A percentile compares a stretch with the other conserved stretches of the same genome.
These are phyloP conservation scores for Ctenopoma kingsleyae DNA, from an alignment of 2,797 vertebrate species.

Conservation along the genomic window DNA sequence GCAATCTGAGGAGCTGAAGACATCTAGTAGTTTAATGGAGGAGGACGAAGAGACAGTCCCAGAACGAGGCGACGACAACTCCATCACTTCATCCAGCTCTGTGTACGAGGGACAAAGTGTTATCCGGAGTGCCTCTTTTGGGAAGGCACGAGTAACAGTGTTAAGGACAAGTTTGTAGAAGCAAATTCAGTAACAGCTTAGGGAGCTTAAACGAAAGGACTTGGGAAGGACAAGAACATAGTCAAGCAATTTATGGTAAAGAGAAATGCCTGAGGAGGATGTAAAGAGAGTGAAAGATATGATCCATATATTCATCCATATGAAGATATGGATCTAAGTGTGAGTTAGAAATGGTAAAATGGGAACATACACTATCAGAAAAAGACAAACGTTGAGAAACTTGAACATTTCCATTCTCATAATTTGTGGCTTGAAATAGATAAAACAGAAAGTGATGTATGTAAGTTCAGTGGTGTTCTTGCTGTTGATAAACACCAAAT, in stretches of 20 bases:
- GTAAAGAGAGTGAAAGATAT: constrained; percentile 9
- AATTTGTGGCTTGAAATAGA: constrained; percentile 13
- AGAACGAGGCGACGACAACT: constrained; percentile 32
- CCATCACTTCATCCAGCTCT: constrained; percentile 38
- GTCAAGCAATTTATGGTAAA: constrained; percentile 29
- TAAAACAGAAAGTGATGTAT: constrained; percentile 38
- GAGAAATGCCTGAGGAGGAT: constrained; percentile 16
- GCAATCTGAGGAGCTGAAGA: constrained; percentile 33
- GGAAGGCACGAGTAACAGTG: constrained; percentile 77
- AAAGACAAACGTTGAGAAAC: constrained; percentile 22
- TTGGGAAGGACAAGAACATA: constrained; percentile 35
- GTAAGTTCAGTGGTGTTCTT: constrained; percentile 19
- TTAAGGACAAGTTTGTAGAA: constrained; percentile 82
- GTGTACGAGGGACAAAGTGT: constrained; percentile 18
- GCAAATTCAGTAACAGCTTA: constrained; percentile 2
- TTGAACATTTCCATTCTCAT: constrained; percentile 60
- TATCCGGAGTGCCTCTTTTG: constrained; percentile 66
- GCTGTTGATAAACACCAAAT: constrained; percentile 31
- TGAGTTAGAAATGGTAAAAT: constrained; percentile 23
- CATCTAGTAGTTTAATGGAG: constrained; percentile 39
- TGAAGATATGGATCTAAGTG: constrained; percentile 31
- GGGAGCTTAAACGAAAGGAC: constrained; percentile 42
- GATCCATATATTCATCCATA: no score
- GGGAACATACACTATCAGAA: constrained; percentile 49
- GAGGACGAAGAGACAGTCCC: constrained; percentile 33